Conservation (phyloP, 2,797 vertebrate genomes). For the Characodon lateralis region DNA sequence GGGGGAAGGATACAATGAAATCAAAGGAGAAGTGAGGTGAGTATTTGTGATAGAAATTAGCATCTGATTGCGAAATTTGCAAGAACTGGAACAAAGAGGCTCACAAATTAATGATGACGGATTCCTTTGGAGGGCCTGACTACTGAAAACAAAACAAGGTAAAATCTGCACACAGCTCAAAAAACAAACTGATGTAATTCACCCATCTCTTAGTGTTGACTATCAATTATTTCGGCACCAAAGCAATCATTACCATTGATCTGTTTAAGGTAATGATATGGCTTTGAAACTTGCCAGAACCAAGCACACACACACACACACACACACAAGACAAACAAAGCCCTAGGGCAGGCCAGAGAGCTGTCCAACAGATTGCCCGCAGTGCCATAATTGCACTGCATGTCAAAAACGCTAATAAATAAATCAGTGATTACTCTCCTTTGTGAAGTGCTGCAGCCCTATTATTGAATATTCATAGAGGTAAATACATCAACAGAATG, state of each 20-base stretch:
- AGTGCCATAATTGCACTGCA: slow-evolving; percentile 56
- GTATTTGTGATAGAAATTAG: slow-evolving; percentile 12
- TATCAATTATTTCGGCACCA: slow-evolving; percentile 35
- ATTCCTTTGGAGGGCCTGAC: slow-evolving; percentile 2
- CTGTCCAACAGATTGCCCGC: slow-evolving; percentile 54
- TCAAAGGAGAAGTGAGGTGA: slow-evolving; percentile 25
- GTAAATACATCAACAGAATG: slow-evolving; percentile 70
- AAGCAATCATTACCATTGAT: slow-evolving; percentile 69
- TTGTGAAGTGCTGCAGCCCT: slow-evolving; percentile 62
- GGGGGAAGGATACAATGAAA: slow-evolving; percentile 20
- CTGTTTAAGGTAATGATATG: slow-evolving; percentile 50
- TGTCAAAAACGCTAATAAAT: slow-evolving; percentile 75
- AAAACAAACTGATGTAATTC: slow-evolving; percentile 19
- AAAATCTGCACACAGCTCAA: slow-evolving; percentile 15
- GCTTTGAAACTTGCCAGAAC: slow-evolving; percentile 29
- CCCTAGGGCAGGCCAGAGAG: slow-evolving; percentile 44
- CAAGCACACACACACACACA: neutral
- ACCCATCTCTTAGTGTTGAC: slow-evolving; percentile 34
- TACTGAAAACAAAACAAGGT: slow-evolving; percentile 18
- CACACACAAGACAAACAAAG: slow-evolving; percentile 9
- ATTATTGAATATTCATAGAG: slow-evolving; percentile 79
- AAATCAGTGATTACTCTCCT: slow-evolving; percentile 74
- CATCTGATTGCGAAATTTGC: slow-evolving; percentile 19
- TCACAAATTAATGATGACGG: slow-evolving; percentile 13
- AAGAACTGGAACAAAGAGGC: slow-evolving; percentile 25